phyloP scores from a whole-genome alignment of 1,140 invertebrate genomes.

The Ectropis grisescens region DNA sequence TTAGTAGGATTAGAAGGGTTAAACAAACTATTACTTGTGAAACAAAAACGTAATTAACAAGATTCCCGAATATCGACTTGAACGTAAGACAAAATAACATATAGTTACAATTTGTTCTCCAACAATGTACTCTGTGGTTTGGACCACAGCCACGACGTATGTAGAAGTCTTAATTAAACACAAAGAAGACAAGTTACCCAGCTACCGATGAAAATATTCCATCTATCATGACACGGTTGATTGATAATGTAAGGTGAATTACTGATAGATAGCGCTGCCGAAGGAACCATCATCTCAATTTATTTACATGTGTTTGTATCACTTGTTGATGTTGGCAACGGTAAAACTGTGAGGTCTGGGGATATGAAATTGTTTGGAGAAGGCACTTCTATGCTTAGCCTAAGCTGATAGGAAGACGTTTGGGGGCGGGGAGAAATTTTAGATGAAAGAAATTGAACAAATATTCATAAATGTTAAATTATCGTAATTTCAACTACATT shows the following conservation, averaged over 20 bases:
- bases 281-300: constrained; percentile 55
- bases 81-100: too few relatives aligned
- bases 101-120: too few relatives aligned
- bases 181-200: constrained; percentile 49
- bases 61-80: too few relatives aligned
- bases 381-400: too few relatives aligned
- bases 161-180: constrained; percentile 59
- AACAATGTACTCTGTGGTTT: too few relatives aligned
- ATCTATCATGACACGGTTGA: constrained; percentile 61
- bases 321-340: constrained; percentile 60
- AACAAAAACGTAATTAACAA: too few relatives aligned
- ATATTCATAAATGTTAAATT: too few relatives aligned
- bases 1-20: too few relatives aligned
- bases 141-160: not conserved
- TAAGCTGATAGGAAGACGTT: not conserved
- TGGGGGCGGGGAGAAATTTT: constrained; percentile 9
- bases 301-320: constrained; percentile 63
- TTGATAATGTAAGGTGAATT: constrained; percentile 66
- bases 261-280: constrained; percentile 56
- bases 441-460: too few relatives aligned
- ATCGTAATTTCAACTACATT: too few relatives aligned
- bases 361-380: too few relatives aligned
- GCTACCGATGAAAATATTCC: constrained; percentile 60
- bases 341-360: constrained; percentile 19
- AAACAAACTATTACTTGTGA: too few relatives aligned